Base-by-base conservation (phyloP, 2,113 vertebrate genomes). In the Lepisosteus oculatus region DNA sequence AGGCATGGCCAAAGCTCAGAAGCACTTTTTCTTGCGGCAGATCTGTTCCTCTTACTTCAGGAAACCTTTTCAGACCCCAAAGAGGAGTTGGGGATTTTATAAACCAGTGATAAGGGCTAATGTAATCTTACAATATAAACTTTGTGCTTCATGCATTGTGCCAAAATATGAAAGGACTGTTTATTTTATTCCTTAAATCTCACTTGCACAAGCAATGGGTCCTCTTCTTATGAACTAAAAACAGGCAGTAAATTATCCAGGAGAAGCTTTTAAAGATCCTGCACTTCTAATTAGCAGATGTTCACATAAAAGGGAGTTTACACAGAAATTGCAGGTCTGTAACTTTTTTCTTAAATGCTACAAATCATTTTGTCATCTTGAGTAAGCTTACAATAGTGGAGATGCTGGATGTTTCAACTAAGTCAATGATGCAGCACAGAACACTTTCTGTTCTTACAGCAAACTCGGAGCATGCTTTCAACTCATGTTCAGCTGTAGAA, bases 171-270 rank as follows among this genome's bases (percentile, higher is more conserved):
- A 87, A 90, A 87, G 88, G 87, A 90, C 85, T 89, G 72, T 71
- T 89, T 88, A 88, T 86, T 84, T 87, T 91, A 91, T 90, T 89
- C 88, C 89, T 87, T 81, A 87, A 90, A 91, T 90, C 89, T 81
- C 75, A 81, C 75, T 76, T 79, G 78, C 78, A 78, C 89, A 90
- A 88, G 80, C 83, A 73, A 6, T 42, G 79, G 81, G 81, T 80
- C 84, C 78, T 77, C 77, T 72, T 87, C 86, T 86, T 76, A 86
- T 82, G 74, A 90, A 88, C 84, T 87, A 85, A 79, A 85, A 85
- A 85, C 88, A 90, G 55, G 43, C 73, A 83, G 76, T 85, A 83
- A 79, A 85, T 86, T 89, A 82, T 84, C 77, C 54, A 81, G 85
- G 80, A 81, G 72, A 73, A 76, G 74, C 74, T 45, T 64, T 78